Percentiles rank a stretch among this genome's conserved stretches.
Evolutionary conservation across 2,113 vertebrate species (phyloP).

Genomic region (Corythornis vintsioides): DNA sequence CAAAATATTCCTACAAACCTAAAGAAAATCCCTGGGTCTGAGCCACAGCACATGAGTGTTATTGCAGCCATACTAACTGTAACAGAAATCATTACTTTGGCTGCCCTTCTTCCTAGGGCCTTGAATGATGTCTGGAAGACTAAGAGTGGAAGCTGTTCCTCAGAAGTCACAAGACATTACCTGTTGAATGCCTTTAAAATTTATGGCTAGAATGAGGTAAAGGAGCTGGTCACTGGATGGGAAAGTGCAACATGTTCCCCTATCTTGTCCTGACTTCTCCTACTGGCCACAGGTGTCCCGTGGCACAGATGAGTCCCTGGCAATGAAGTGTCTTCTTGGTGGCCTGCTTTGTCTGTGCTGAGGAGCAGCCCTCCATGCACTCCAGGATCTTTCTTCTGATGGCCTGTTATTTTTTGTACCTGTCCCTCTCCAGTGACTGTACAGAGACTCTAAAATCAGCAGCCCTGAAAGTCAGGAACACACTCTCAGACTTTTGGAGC

Average conservation of each 20-base stretch:
- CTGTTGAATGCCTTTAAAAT: background rate
- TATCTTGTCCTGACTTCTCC: background rate
- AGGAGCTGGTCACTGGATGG: background rate
- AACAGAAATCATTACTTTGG: background rate
- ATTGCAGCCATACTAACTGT: background rate
- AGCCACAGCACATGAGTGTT: background rate
- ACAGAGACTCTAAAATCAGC: background rate
- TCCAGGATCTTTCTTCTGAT: background rate
- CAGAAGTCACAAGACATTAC: background rate
- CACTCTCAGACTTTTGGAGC: background rate
- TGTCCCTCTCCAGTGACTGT: background rate
- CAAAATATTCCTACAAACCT: background rate
- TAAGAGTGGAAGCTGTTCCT: background rate
- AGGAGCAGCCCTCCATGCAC: background rate
- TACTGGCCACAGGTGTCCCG: background rate
- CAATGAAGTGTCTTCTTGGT: background rate
- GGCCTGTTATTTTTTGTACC: background rate
- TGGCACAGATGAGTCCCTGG: fast-evolving
- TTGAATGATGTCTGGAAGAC: background rate
- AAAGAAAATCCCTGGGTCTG: background rate
- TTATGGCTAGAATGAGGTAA: background rate
- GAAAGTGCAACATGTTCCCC: fast-evolving
- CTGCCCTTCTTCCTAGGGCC: background rate
- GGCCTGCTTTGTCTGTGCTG: background rate
- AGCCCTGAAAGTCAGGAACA: background rate